Percentiles rank a stretch among this genome's conserved stretches.
Conservation (phyloP, 2,888 invertebrate species). For the Cantharis lateralis region DNA sequence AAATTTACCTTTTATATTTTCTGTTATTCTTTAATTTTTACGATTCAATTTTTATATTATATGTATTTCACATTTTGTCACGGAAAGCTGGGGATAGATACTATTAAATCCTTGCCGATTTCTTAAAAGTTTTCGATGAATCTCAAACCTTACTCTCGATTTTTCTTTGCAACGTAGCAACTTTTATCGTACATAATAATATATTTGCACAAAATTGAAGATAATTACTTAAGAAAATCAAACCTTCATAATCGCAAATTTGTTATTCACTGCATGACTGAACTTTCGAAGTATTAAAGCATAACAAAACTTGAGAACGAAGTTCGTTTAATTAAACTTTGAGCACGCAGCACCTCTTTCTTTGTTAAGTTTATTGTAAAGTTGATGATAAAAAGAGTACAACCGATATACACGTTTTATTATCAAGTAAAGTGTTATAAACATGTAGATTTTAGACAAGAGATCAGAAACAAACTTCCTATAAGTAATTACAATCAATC, state of each 20-base stretch:
- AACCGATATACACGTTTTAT: constrained; percentile 11
- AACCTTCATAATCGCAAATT: constrained; percentile 51
- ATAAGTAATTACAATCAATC: constrained; percentile 57
- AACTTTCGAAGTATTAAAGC: constrained; percentile 52
- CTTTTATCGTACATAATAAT: neutral
- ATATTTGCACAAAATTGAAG: constrained; percentile 20
- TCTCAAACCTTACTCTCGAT: neutral
- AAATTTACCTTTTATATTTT: constrained; percentile 44
- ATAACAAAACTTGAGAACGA: constrained; percentile 51
- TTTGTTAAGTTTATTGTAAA: constrained; percentile 5
- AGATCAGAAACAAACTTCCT: constrained; percentile 56
- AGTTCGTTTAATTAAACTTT: constrained; percentile 32
- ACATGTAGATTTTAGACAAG: constrained; percentile 53
- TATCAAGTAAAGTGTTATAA: constrained; percentile 30
- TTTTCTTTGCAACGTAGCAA: neutral
- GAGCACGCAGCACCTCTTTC: constrained; percentile 9
- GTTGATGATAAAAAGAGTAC: constrained; percentile 15
- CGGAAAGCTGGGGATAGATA: too few species aligned
- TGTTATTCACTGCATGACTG: constrained; percentile 55
- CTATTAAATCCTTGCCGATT: neutral
- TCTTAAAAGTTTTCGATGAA: neutral
- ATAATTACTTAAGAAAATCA: constrained; percentile 37
- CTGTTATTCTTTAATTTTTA: constrained; percentile 13
- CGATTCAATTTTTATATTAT: neutral
- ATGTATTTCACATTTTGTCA: neutral